phyloP scores from a whole-genome alignment of 2,888 invertebrate species.

The Cynaeus angustus region DNA sequence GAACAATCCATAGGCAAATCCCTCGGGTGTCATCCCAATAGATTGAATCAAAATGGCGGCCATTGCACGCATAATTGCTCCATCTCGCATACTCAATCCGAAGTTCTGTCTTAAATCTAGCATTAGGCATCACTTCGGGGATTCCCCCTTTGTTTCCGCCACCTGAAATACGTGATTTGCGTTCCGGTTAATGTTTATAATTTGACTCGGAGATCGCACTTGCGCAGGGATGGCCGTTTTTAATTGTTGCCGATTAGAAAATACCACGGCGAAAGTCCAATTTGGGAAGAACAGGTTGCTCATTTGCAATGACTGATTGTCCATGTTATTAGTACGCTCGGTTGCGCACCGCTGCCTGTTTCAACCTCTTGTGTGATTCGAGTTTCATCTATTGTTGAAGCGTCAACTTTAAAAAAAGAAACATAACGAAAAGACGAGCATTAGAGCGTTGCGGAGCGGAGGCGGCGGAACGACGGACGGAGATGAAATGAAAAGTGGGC shows the following conservation, averaged over 20 bases:
- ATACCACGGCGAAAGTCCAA: slow-evolving; percentile 34
- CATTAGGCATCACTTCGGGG: slow-evolving; percentile 62
- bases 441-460: slow-evolving; percentile 24
- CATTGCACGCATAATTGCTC: slow-evolving; percentile 70
- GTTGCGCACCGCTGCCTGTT: slow-evolving; percentile 51
- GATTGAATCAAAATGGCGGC: slow-evolving; percentile 75
- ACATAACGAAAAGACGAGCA: slow-evolving; percentile 20
- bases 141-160: slow-evolving; percentile 57
- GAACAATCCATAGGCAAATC: slow-evolving; percentile 68
- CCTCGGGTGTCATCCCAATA: slow-evolving; percentile 77
- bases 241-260: slow-evolving; percentile 3
- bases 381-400: slow-evolving; percentile 44
- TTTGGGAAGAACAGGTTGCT: slow-evolving; percentile 49
- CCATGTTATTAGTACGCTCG: slow-evolving; percentile 52
- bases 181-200: slow-evolving; percentile 59
- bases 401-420: slow-evolving; percentile 35
- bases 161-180: slow-evolving; percentile 66
- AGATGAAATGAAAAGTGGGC: neutral
- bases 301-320: slow-evolving; percentile 56
- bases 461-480: neutral
- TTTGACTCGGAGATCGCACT: too few relatives aligned
- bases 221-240: too few relatives aligned
- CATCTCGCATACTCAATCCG: slow-evolving; percentile 64
- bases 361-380: slow-evolving; percentile 47
- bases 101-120: slow-evolving; percentile 66